Evolutionary conservation across 2,113 vertebrate species (phyloP).

Genomic region (Percopsis transmontana): DNA sequence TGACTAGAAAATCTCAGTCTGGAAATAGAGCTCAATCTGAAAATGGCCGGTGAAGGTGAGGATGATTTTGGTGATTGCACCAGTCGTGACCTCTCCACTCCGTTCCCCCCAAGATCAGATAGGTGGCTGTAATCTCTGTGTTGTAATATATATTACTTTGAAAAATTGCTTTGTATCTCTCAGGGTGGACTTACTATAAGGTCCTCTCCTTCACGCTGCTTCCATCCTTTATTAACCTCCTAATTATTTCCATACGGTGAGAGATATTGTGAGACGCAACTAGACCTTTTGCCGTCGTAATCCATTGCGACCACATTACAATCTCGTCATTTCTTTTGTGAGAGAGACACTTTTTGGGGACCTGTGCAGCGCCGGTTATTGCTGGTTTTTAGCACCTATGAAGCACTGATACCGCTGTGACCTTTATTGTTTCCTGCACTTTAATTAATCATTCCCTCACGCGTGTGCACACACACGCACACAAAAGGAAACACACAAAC

Average conservation of each 20-base stretch:
- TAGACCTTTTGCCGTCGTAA: conserved; percentile 39
- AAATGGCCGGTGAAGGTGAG: conserved; percentile 24
- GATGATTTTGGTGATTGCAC: conserved; percentile 47
- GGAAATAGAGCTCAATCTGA: no score
- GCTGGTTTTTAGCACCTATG: conserved; percentile 9
- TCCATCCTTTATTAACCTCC: conserved; percentile 24
- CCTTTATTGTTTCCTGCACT: conserved; percentile 57
- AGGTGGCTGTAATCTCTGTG: conserved; percentile 6
- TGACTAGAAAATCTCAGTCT: no score
- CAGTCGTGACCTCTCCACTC: conserved; percentile 39
- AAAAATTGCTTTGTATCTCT: conserved; percentile 23
- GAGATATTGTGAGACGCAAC: conserved; percentile 3
- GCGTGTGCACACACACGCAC: conserved; percentile 2
- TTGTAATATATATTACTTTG: conserved; percentile 3
- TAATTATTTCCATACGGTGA: conserved; percentile 41
- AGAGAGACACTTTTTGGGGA: conserved; percentile 5
- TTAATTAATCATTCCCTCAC: conserved; percentile 61
- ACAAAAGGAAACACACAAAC: neutral
- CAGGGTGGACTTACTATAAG: conserved; percentile 12
- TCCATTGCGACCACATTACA: conserved; percentile 39
- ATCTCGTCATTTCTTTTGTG: conserved; percentile 30
- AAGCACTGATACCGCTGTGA: conserved; percentile 44
- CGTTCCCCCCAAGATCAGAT: neutral
- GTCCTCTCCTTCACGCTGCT: conserved; percentile 16
- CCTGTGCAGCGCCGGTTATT: neutral